Conservation (phyloP, 2,113 vertebrate genomes). For the Phalacrocorax brasilianus region DNA sequence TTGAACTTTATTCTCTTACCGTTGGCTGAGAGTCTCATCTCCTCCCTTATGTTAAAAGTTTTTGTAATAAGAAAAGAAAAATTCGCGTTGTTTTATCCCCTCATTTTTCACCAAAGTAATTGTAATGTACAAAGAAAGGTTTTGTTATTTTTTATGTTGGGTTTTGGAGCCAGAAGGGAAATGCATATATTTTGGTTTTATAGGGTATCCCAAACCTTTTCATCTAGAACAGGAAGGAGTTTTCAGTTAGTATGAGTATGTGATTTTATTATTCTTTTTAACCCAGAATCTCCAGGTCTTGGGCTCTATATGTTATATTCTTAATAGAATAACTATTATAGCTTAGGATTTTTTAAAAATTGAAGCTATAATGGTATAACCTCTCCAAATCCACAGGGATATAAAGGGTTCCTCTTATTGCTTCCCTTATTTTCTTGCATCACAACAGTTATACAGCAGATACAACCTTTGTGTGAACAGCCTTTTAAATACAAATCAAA, state of each 20-base stretch:
- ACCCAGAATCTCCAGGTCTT: not conserved
- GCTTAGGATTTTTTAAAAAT: accelerated
- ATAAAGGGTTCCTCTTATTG: not conserved
- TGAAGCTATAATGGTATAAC: not conserved
- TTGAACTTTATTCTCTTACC: too few relatives aligned
- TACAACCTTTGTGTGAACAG: not conserved
- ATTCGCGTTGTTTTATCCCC: not conserved
- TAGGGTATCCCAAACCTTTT: not conserved
- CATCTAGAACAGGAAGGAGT: not conserved
- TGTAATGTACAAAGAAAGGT: not conserved
- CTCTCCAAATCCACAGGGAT: not conserved
- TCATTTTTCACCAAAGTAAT: not conserved
- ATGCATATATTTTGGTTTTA: not conserved
- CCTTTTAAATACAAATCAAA: not conserved
- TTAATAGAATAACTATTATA: not conserved
- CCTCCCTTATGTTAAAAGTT: too few relatives aligned
- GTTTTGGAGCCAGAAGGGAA: not conserved
- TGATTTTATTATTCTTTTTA: not conserved
- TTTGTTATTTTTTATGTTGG: not conserved
- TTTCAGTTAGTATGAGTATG: not conserved
- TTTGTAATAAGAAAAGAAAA: too few relatives aligned
- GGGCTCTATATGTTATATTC: not conserved
- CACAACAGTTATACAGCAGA: not conserved
- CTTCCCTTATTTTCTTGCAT: not conserved
- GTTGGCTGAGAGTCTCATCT: too few relatives aligned